Base-by-base conservation (phyloP, 2,797 vertebrate genomes). In the Microctenopoma lineatum region DNA sequence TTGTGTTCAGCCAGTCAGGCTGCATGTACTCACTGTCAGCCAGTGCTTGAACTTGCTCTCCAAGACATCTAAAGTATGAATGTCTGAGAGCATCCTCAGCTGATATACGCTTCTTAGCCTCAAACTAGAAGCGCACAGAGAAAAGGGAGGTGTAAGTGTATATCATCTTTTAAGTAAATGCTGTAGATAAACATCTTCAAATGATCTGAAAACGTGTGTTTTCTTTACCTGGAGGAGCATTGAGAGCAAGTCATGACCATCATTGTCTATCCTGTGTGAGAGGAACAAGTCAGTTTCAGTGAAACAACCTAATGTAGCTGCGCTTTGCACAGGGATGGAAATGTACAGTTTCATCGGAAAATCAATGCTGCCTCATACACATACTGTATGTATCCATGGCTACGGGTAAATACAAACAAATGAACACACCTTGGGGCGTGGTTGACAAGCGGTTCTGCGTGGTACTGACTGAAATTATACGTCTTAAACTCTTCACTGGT, bases 401-500 rank as follows among this genome's bases (percentile, higher is more conserved):
- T 26, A 12, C 15, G 34, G 16, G 16, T 41, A 47, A 47, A 53
- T 25, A 57, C 7, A 59, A 13, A 8, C n/a, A 71, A 10, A 53
- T 21, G 34, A 36, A 79, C 85, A 70, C 50, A 94, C 94, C 94
- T 94, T 70, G 94, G 94, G 4, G 94, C 94, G 0, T 95, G 94
- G 84, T 93, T 94, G 70, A 95, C 89, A 1, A 95, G 90, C 12
- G 94, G 93, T 66, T 95, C 94, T 0, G 92, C 88, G 0, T 90
- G 80, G 77, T 95, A 95, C 2, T 54, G 88, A 4, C 94, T 94
- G 70, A 95, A 95, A 41, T 92, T 94, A 77, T 92, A 95, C 0
- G 92, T 92, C 63, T 92, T 94, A 71, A 95, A 95, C 83, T 94
- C 93, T 63, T 95, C 94, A 74, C 78, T 93, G 77, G 86, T 89